Conservation (phyloP, 2,888 invertebrate species). For the Leucophora obtusa region DNA sequence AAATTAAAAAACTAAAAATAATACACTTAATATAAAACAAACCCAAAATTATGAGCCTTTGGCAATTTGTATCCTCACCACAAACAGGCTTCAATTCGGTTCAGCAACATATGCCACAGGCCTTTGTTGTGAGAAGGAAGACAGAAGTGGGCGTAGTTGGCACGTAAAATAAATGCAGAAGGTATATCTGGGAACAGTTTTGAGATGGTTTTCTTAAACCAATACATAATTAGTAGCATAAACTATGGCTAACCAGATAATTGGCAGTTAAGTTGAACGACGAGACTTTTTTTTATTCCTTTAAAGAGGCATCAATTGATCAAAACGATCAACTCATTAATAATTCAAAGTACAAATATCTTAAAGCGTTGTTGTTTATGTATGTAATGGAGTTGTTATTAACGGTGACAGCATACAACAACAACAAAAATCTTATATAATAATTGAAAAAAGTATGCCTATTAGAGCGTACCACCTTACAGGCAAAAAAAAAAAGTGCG, state of each 20-base stretch:
- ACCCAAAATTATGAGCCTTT: constrained; percentile 58
- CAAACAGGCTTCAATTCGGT: constrained; percentile 41
- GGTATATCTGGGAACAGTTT: constrained; percentile 16
- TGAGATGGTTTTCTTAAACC: constrained; percentile 38
- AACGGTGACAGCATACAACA: constrained; percentile 71
- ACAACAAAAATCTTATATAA: background rate
- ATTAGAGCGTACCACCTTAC: too few species aligned
- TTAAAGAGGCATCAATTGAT: constrained; percentile 57
- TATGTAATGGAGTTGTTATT: constrained; percentile 73
- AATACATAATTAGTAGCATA: constrained; percentile 56
- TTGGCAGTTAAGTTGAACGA: constrained; percentile 51
- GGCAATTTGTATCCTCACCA: constrained; percentile 34
- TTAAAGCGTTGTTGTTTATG: background rate
- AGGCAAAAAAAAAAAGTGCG: too few species aligned
- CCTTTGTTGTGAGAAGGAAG: constrained; percentile 47
- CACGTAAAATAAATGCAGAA: constrained; percentile 64
- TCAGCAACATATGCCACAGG: constrained; percentile 55
- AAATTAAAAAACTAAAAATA: background rate
- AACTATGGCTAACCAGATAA: constrained; percentile 20
- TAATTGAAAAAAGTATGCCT: too few species aligned
- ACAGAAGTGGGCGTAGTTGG: constrained; percentile 68
- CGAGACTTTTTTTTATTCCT: constrained; percentile 52
- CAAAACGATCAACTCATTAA: constrained; percentile 70
- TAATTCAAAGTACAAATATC: constrained; percentile 70
- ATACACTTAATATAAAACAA: background rate